Conservation (phyloP, 2,888 invertebrate genomes). For the Emesis russula region DNA sequence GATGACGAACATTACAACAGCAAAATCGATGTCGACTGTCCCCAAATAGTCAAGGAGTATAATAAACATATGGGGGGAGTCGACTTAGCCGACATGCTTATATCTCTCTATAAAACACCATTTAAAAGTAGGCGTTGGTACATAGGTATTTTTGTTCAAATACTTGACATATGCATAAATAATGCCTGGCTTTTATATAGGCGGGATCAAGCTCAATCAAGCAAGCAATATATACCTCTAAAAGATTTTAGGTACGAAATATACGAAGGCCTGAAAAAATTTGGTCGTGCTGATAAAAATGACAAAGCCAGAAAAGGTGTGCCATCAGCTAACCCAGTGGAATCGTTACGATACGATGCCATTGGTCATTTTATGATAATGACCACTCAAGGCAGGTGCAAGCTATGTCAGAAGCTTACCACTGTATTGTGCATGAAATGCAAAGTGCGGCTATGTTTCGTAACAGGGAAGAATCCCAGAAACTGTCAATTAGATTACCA, state of each 20-base stretch:
- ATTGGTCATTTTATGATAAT: conserved; percentile 56
- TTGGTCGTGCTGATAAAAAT: conserved; percentile 53
- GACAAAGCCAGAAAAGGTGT: conserved; percentile 45
- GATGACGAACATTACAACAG: conserved; percentile 48
- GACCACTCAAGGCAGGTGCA: conserved; percentile 67
- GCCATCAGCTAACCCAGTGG: conserved; percentile 54
- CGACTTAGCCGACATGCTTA: conserved; percentile 85
- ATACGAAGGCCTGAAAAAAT: conserved; percentile 73
- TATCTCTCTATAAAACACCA: conserved; percentile 85
- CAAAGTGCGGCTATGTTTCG: conserved; percentile 78
- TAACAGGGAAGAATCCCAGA: conserved; percentile 62
- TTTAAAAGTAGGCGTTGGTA: conserved; percentile 89
- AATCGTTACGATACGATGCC: conserved; percentile 53
- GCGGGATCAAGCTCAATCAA: conserved; percentile 33
- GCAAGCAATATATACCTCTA: conserved; percentile 53
- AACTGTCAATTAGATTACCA: conserved; percentile 76
- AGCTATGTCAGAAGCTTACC: conserved; percentile 69
- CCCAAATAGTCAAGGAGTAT: no score
- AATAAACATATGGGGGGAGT: no score
- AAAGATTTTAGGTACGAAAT: conserved; percentile 68
- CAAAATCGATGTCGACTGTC: neutral
- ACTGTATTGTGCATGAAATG: conserved; percentile 72
- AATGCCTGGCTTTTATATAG: conserved; percentile 77
- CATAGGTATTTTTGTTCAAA: conserved; percentile 88
- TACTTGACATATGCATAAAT: conserved; percentile 84